phyloP scores from a whole-genome alignment of 1,140 invertebrate genomes.

The Branchinecta lindahli region DNA sequence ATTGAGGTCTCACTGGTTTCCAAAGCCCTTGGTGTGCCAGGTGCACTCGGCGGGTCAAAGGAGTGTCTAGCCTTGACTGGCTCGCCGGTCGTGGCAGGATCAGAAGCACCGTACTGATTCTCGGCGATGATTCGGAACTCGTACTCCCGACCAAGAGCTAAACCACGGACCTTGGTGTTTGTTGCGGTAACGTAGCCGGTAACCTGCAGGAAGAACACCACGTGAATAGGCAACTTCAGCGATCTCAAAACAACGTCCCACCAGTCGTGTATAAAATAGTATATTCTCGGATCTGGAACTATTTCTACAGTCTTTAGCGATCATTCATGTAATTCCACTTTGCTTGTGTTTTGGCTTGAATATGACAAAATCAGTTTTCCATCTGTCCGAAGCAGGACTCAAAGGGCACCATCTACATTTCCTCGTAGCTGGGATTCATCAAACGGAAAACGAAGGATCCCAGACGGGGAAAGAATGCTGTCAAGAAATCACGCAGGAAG shows the following conservation, averaged over 20 bases:
- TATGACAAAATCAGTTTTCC: too few species aligned
- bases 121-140: conserved; percentile 97
- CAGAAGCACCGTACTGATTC: conserved; percentile 88
- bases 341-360: too few species aligned
- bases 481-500: too few species aligned
- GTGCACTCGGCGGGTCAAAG: conserved; percentile 77
- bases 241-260: neutral
- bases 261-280: too few species aligned
- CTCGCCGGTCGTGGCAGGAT: conserved; percentile 69
- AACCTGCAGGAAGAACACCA: conserved; percentile 33
- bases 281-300: too few species aligned
- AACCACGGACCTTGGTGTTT: conserved; percentile 72
- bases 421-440: too few species aligned
- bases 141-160: conserved; percentile 76
- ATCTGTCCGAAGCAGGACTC: too few species aligned
- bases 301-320: neutral
- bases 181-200: conserved; percentile 80
- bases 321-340: neutral
- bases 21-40: conserved; percentile 65
- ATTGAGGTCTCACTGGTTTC: conserved; percentile 86
- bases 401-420: too few species aligned
- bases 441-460: too few species aligned
- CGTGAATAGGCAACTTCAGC: neutral
- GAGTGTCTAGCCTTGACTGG: conserved; percentile 87
- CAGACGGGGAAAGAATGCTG: too few species aligned